Percentiles rank a stretch among this genome's conserved stretches.
phyloP scores from a whole-genome alignment of 2,113 vertebrate species.

The Baryphthengus martii region DNA sequence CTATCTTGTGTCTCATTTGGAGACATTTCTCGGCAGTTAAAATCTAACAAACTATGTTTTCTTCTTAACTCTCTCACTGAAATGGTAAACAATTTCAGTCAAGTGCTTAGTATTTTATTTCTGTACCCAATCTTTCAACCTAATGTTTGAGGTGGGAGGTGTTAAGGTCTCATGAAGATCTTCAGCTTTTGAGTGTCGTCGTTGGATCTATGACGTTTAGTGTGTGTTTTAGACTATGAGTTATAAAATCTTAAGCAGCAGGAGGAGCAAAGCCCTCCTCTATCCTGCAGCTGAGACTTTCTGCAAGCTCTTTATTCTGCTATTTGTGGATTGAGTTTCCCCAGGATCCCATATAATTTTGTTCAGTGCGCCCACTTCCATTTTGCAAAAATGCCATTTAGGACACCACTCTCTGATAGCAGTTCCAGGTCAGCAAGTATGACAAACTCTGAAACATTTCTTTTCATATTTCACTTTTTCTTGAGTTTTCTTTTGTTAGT shows the following conservation, averaged over 20 bases:
- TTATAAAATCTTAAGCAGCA: background rate
- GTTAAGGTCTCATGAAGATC: background rate
- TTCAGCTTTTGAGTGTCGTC: background rate
- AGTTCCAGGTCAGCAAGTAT: background rate
- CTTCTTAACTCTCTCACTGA: background rate
- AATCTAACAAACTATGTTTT: background rate
- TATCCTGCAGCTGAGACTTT: background rate
- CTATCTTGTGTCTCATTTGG: background rate
- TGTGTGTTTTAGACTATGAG: rapidly evolving
- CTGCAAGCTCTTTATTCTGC: background rate
- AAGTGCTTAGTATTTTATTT: background rate
- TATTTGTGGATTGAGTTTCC: background rate
- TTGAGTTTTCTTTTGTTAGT: background rate
- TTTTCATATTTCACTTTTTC: background rate
- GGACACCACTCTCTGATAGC: background rate
- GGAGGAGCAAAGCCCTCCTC: background rate
- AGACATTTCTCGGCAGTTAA: background rate
- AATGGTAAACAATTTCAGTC: background rate
- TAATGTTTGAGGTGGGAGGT: background rate
- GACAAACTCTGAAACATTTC: background rate
- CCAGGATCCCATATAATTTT: background rate
- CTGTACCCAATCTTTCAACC: background rate
- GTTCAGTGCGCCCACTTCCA: background rate
- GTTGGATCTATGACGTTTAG: background rate
- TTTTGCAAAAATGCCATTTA: background rate